Conservation (phyloP, 1,140 invertebrate species). For the Caenorhabditis briggsae region DNA sequence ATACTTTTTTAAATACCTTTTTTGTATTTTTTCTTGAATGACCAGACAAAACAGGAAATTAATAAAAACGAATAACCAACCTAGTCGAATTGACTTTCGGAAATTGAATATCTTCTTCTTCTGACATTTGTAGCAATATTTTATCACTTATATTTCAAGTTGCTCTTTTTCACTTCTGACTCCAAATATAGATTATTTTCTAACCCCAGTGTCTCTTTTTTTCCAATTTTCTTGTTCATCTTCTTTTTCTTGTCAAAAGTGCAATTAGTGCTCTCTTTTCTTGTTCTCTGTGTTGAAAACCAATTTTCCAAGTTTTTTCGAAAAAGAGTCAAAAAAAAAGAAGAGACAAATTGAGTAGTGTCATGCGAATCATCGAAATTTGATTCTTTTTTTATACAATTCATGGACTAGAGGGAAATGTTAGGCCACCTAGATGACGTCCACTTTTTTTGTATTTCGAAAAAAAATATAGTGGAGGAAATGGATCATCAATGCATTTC, state of each 20-base stretch:
- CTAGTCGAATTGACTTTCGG: no score
- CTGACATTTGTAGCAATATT: no score
- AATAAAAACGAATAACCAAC: no score
- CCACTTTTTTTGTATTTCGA: neutral
- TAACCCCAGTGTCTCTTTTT: neutral
- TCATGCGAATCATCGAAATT: conserved; percentile 10
- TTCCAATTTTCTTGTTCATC: conserved; percentile 23
- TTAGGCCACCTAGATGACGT: no score
- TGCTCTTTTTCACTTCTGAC: no score
- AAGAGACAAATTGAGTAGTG: conserved; percentile 34
- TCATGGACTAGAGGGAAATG: neutral
- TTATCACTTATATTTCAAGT: no score
- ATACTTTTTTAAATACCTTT: no score
- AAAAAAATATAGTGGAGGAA: neutral
- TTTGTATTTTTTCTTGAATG: no score
- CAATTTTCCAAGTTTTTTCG: neutral
- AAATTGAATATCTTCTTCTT: no score
- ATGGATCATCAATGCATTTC: conserved; percentile 34
- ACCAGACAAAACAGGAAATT: no score
- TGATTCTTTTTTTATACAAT: neutral
- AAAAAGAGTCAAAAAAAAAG: neutral
- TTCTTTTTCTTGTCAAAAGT: conserved; percentile 24
- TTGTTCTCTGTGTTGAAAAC: neutral
- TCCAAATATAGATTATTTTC: neutral
- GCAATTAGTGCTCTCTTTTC: conserved; percentile 22